Conservation (phyloP, 2,888 invertebrate genomes). For the Clivina fossor region DNA sequence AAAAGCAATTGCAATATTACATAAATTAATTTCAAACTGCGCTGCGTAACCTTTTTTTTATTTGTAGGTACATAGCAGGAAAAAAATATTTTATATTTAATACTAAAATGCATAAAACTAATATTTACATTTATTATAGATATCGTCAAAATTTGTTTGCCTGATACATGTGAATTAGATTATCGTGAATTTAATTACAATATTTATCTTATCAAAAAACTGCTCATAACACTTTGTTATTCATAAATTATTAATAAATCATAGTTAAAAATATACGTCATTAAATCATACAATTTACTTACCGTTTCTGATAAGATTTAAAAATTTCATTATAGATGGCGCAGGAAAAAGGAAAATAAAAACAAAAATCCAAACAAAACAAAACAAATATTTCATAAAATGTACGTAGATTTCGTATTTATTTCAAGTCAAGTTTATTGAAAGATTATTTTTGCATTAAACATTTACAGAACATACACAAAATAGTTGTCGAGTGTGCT, state of each 20-base stretch:
- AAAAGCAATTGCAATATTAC: background rate
- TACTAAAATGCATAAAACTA: too few species aligned
- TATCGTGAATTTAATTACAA: constrained; percentile 7
- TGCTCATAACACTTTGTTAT: constrained; percentile 3
- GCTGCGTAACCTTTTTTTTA: too few species aligned
- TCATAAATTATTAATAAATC: constrained; percentile 2
- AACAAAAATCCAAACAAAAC: constrained; percentile 6
- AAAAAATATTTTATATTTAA: too few species aligned
- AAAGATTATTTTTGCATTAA: constrained; percentile 32
- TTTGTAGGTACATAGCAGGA: too few species aligned
- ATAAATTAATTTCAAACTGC: background rate
- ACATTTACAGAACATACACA: constrained; percentile 35
- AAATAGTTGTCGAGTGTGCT: constrained; percentile 34
- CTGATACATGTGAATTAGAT: too few species aligned
- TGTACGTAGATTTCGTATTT: constrained; percentile 27
- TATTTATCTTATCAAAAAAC: constrained; percentile 10
- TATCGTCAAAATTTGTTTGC: too few species aligned
- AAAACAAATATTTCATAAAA: constrained; percentile 15
- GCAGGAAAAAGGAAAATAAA: background rate
- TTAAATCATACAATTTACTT: constrained; percentile 5
- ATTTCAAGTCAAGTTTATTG: constrained; percentile 30
- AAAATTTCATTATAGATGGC: background rate
- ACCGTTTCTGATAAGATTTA: background rate
- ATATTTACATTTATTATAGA: too few species aligned
- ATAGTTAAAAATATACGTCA: constrained; percentile 13